Evolutionary conservation across 2,113 vertebrate species (phyloP).

Genomic region (Hippolais icterina): DNA sequence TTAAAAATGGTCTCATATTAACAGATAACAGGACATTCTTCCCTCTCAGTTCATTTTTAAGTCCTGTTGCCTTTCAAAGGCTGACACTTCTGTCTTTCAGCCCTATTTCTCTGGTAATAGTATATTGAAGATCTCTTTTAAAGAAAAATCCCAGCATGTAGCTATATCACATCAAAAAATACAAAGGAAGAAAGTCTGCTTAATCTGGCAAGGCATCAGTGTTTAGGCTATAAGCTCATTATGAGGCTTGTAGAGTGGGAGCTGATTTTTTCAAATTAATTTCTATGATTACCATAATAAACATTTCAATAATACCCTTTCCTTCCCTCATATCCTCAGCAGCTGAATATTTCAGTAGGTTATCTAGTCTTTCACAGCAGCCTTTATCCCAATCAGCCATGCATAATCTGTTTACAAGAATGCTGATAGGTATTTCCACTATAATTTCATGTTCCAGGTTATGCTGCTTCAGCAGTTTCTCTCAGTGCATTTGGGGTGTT

Average conservation of each 20-base stretch:
- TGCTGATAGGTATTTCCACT: background rate
- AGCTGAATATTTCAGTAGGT: slow-evolving; percentile 13
- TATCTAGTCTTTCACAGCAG: background rate
- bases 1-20: background rate
- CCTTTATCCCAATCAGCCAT: background rate
- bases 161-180: background rate
- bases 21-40: background rate
- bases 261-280: slow-evolving; percentile 49
- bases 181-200: slow-evolving; percentile 1
- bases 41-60: background rate
- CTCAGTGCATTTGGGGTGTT: background rate
- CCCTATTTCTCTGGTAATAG: background rate
- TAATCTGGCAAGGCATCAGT: slow-evolving; percentile 36
- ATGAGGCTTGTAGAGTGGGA: slow-evolving; percentile 1
- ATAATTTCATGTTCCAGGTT: background rate
- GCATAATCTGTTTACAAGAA: background rate
- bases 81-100: background rate
- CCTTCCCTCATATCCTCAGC: background rate
- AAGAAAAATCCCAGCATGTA: background rate
- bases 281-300: slow-evolving; percentile 51
- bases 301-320: slow-evolving; percentile 15
- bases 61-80: slow-evolving; percentile 31
- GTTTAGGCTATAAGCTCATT: slow-evolving; percentile 34
- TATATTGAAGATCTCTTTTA: background rate
- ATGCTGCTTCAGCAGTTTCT: slow-evolving; percentile 5